phyloP scores from a whole-genome alignment of 1,140 invertebrate species.

The Drosophila sturtevanti region DNA sequence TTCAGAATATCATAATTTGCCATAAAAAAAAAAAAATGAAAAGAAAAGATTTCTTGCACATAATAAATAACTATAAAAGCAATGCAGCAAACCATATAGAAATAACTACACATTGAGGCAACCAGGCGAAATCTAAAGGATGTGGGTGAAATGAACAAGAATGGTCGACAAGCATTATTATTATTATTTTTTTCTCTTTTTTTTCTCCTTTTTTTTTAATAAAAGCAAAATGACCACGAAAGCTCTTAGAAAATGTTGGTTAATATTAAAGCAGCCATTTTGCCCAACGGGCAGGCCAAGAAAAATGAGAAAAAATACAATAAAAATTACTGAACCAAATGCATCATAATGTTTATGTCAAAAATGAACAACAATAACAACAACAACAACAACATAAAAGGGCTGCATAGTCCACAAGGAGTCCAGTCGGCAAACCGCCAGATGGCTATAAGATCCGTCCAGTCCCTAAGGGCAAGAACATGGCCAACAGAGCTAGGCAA shows the following conservation, averaged over 20 bases:
- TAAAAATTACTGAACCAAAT: conserved; percentile 80
- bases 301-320: conserved; percentile 70
- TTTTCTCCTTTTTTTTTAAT: conserved; percentile 57
- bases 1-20: conserved; percentile 57
- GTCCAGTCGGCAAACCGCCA: conserved; percentile 28
- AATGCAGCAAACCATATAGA: conserved; percentile 37
- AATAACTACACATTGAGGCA: conserved; percentile 2
- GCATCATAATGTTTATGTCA: conserved; percentile 80
- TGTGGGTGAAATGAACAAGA: background rate
- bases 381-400: too few relatives aligned
- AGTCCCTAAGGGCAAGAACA: background rate
- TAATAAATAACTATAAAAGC: conserved; percentile 73
- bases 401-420: conserved; percentile 27
- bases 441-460: background rate
- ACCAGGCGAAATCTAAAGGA: background rate
- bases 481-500: conserved; percentile 1
- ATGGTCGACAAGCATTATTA: background rate
- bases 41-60: conserved; percentile 68
- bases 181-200: background rate
- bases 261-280: conserved; percentile 61
- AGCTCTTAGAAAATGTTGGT: conserved; percentile 56
- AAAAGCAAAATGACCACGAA: conserved; percentile 75
- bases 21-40: too few relatives aligned
- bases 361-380: conserved; percentile 76
- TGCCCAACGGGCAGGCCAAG: conserved; percentile 39